Conservation (phyloP, 2,797 vertebrate genomes). For the Cottoperca gobio region DNA sequence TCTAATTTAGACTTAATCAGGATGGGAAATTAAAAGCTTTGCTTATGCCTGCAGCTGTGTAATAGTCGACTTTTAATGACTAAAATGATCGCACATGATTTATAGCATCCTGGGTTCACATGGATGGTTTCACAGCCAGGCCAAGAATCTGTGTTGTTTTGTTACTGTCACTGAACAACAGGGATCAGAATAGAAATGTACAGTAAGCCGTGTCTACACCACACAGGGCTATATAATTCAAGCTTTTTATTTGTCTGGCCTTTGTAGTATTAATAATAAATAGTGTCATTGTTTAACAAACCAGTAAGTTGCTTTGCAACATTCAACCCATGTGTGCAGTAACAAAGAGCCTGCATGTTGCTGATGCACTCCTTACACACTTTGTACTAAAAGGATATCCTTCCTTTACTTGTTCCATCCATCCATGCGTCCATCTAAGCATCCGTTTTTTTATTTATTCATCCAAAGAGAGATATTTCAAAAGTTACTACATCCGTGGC, state of each 20-base stretch:
- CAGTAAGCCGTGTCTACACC: not conserved
- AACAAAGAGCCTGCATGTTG: not conserved
- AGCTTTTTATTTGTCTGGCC: not conserved
- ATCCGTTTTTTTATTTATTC: not conserved
- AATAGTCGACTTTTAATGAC: not conserved
- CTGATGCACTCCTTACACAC: not conserved
- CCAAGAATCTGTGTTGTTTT: not conserved
- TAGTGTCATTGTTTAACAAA: not conserved
- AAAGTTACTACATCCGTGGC: not conserved
- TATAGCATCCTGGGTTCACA: not conserved
- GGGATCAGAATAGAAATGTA: not conserved
- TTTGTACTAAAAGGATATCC: not conserved
- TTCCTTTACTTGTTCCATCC: not conserved
- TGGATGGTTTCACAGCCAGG: not conserved
- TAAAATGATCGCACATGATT: not conserved
- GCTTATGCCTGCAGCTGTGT: not conserved
- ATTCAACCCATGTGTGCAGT: not conserved
- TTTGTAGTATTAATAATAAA: not conserved
- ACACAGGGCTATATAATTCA: not conserved
- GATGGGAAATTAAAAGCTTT: constrained; percentile 12
- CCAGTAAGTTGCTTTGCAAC: not conserved
- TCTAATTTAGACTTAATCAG: constrained; percentile 9
- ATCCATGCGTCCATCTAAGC: not conserved
- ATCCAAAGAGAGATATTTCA: not conserved
- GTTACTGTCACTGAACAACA: constrained; percentile 1